Percentiles rank a stretch among this genome's conserved stretches.
phyloP scores from a whole-genome alignment of 64 coral and sea anemone species.

The Montipora cactus region DNA sequence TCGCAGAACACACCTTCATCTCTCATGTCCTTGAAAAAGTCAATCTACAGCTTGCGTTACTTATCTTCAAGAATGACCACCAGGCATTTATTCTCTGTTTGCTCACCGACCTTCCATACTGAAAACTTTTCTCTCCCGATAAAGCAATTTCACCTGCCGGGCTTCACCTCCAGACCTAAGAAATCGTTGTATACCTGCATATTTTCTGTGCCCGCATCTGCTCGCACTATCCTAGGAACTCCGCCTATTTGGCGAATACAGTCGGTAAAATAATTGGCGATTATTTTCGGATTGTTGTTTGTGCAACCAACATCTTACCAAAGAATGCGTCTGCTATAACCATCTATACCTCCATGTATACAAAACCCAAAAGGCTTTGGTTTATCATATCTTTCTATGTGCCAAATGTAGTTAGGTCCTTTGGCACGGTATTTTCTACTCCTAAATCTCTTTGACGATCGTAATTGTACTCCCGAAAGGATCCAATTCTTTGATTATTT shows the following conservation, averaged over 20 bases:
- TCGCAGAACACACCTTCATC: slow-evolving; percentile 43
- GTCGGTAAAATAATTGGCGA: no score
- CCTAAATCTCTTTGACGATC: no score
- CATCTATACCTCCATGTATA: no score
- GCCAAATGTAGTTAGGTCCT: no score
- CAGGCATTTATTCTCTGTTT: slow-evolving; percentile 46
- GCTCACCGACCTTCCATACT: slow-evolving; percentile 39
- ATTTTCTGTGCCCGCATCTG: slow-evolving; percentile 35
- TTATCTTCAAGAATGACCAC: slow-evolving; percentile 47
- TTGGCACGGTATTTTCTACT: no score
- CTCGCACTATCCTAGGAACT: slow-evolving; percentile 59
- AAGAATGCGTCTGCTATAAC: no score
- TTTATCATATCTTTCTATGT: no score
- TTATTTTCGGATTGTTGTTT: no score
- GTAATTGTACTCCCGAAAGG: no score
- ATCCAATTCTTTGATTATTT: no score
- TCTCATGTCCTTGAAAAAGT: slow-evolving; percentile 48
- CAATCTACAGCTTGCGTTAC: slow-evolving; percentile 39
- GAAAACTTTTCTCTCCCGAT: slow-evolving; percentile 28
- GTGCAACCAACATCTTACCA: no score
- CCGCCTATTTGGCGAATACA: neutral
- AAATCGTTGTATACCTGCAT: slow-evolving; percentile 58
- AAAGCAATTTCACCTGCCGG: neutral
- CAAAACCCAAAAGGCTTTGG: no score
- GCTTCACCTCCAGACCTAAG: slow-evolving; percentile 29